These are phyloP conservation scores for Notarius lentiginosus DNA, from an alignment of 2,113 vertebrate genomes.

Conservation along the genomic window DNA sequence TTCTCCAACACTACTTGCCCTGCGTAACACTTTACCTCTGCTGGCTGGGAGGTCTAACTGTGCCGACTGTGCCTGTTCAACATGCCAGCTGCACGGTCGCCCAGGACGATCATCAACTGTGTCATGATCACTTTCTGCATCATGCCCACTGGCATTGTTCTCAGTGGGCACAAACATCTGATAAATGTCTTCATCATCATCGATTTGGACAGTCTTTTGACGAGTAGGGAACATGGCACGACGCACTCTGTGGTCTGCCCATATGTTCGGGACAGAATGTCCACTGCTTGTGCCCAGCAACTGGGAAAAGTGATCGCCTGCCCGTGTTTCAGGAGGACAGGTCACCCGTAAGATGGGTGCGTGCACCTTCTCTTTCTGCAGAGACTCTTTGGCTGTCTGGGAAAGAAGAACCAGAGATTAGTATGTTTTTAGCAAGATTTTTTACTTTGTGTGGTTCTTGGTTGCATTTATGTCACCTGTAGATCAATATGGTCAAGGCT, in stretches of 20 bases:
- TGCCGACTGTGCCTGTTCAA: slow-evolving; percentile 73
- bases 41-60: slow-evolving; percentile 68
- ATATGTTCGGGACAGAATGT: slow-evolving; percentile 81
- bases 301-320: slow-evolving; percentile 70
- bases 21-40: slow-evolving; percentile 75
- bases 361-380: slow-evolving; percentile 76
- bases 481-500: slow-evolving; percentile 75
- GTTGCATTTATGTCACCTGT: slow-evolving; percentile 59
- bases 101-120: slow-evolving; percentile 68
- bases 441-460: neutral
- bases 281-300: slow-evolving; percentile 73
- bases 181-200: slow-evolving; percentile 90
- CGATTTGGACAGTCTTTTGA: slow-evolving; percentile 78
- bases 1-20: slow-evolving; percentile 92
- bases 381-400: slow-evolving; percentile 82
- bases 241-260: slow-evolving; percentile 88
- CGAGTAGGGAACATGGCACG: slow-evolving; percentile 88
- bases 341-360: slow-evolving; percentile 69
- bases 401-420: neutral
- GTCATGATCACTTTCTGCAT: slow-evolving; percentile 65
- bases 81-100: slow-evolving; percentile 92
- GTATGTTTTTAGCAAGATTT: neutral
- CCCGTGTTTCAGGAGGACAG: slow-evolving; percentile 69
- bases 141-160: slow-evolving; percentile 67
- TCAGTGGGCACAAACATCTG: slow-evolving; percentile 91